A percentile compares a stretch with the other conserved stretches of the same genome.
Evolutionary conservation across 64 coral and sea anemone genomes (phyloP).

Genomic region (Montipora cactus): DNA sequence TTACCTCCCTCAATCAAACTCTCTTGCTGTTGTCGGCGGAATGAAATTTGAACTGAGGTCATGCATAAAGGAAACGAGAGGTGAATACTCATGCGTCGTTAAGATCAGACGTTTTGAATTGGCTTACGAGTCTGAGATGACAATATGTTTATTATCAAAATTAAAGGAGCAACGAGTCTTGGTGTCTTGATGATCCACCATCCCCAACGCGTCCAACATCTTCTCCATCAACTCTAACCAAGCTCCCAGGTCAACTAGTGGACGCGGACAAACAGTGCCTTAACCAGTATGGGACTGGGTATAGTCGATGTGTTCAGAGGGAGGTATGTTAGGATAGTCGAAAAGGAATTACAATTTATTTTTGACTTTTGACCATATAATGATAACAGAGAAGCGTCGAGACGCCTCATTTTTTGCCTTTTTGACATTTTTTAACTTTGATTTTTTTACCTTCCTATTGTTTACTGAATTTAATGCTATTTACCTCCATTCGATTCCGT

Average conservation of each 20-base stretch:
- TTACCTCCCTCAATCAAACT: no score
- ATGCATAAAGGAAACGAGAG: no score
- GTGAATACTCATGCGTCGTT: no score
- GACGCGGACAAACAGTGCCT: constrained; percentile 72
- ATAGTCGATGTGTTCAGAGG: constrained; percentile 32
- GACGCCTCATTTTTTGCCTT: no score
- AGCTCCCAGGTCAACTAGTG: constrained; percentile 67
- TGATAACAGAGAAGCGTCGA: no score
- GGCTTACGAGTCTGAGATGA: neutral
- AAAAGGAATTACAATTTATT: neutral
- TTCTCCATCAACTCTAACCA: constrained; percentile 18
- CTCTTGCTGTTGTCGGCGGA: no score
- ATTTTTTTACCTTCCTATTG: no score
- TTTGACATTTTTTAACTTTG: no score
- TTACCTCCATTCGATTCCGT: neutral
- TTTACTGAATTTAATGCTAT: no score
- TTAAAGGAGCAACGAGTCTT: constrained; percentile 34
- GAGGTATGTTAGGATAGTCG: neutral
- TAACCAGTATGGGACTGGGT: constrained; percentile 30
- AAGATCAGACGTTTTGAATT: no score
- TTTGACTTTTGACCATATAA: no score
- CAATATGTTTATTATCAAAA: neutral
- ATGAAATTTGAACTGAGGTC: no score
- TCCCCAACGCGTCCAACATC: constrained; percentile 1
- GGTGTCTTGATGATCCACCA: constrained; percentile 42